A percentile compares a stretch with the other conserved stretches of the same genome.
These are phyloP conservation scores for Holothuria leucospilota DNA, from an alignment of 53 echinoderm and acorn worm species.

Conservation along the genomic window DNA sequence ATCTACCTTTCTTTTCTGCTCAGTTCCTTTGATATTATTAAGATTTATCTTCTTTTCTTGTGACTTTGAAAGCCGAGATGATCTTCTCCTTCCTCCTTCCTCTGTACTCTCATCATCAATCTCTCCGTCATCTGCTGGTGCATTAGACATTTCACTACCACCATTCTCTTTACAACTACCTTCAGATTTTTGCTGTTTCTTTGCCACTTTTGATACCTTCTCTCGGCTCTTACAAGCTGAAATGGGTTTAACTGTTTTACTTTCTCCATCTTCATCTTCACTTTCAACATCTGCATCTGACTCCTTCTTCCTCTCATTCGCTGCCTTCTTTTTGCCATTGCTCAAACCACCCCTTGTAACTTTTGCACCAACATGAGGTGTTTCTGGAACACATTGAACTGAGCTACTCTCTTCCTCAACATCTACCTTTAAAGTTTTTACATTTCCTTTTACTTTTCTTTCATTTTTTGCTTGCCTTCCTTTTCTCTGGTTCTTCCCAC, in stretches of 20 bases:
- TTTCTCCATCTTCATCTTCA: background rate
- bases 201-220: too few species aligned
- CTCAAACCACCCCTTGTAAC: too few species aligned
- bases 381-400: constrained; percentile 26
- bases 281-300: background rate
- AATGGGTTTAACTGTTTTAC: too few species aligned
- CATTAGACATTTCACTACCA: too few species aligned
- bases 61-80: constrained; percentile 31
- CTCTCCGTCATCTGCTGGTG: background rate
- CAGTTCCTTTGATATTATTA: background rate
- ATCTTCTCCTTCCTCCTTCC: constrained; percentile 16
- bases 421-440: background rate
- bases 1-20: background rate
- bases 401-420: background rate
- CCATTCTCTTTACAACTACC: too few species aligned
- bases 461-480: background rate
- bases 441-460: background rate
- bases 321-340: too few species aligned
- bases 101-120: background rate
- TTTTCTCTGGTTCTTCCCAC: background rate
- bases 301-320: too few species aligned
- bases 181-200: too few species aligned
- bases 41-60: background rate
- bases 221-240: too few species aligned
- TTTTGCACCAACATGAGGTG: constrained; percentile 1